Percentiles rank a stretch among this genome's conserved stretches.
Evolutionary conservation across 2,888 invertebrate genomes (phyloP).

Genomic region (Baronia brevicornis): DNA sequence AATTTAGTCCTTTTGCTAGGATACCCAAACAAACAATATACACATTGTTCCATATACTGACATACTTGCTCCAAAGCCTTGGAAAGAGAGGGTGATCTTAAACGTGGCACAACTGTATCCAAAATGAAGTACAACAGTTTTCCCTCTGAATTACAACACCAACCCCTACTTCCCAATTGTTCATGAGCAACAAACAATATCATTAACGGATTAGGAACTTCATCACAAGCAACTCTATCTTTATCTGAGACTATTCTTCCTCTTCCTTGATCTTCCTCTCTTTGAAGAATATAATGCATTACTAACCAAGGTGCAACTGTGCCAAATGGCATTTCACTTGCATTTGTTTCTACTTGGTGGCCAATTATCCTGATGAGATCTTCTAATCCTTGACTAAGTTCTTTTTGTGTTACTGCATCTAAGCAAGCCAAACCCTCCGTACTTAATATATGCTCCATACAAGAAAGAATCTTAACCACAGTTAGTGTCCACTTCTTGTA

Average conservation of each 20-base stretch:
- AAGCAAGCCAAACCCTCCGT: slow-evolving; percentile 61
- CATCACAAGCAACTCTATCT: slow-evolving; percentile 67
- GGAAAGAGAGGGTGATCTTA: slow-evolving; percentile 79
- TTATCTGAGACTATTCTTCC: slow-evolving; percentile 56
- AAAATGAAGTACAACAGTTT: slow-evolving; percentile 86
- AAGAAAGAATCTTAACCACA: slow-evolving; percentile 60
- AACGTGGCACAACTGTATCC: slow-evolving; percentile 81
- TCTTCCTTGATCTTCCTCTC: slow-evolving; percentile 81
- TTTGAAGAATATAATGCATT: slow-evolving; percentile 85
- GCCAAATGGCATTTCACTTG: slow-evolving; percentile 79
- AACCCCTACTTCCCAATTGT: slow-evolving; percentile 83
- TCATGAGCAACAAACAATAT: slow-evolving; percentile 90
- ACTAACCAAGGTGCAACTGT: slow-evolving; percentile 89
- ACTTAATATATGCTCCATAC: slow-evolving; percentile 61
- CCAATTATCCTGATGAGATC: slow-evolving; percentile 85
- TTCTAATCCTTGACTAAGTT: slow-evolving; percentile 81
- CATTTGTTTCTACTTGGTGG: slow-evolving; percentile 85
- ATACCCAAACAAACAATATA: slow-evolving; percentile 90
- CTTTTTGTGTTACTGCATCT: slow-evolving; percentile 74
- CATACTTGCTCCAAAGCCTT: slow-evolving; percentile 80
- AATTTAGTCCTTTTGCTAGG: slow-evolving; percentile 80
- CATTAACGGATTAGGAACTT: slow-evolving; percentile 83
- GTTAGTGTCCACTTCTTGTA: slow-evolving; percentile 64
- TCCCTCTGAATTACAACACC: slow-evolving; percentile 87
- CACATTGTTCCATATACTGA: slow-evolving; percentile 87